A percentile compares a stretch with the other conserved stretches of the same genome.
Evolutionary conservation across 2,113 vertebrate genomes (phyloP).

Genomic region (Sinocyclocheilus grahami): DNA sequence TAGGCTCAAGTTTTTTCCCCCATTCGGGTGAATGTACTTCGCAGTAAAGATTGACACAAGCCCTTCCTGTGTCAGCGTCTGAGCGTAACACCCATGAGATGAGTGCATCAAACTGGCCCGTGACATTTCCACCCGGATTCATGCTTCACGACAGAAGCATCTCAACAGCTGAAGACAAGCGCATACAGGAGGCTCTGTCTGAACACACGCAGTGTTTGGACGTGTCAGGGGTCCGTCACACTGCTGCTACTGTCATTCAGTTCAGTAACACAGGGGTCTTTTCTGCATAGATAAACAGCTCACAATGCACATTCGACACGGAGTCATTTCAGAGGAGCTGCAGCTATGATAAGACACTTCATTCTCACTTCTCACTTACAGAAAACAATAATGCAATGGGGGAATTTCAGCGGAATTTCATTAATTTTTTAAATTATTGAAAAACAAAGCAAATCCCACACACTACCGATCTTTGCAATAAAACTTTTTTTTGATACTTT

Average conservation of each 20-base stretch:
- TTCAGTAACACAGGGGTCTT: conserved; percentile 43
- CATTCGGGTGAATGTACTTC: conserved; percentile 14
- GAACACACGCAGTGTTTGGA: not conserved
- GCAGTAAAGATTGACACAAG: conserved; percentile 16
- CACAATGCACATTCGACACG: not conserved
- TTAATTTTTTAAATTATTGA: too few relatives aligned
- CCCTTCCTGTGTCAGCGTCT: not conserved
- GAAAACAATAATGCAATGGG: not conserved
- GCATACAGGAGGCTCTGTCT: not conserved
- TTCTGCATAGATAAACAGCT: not conserved
- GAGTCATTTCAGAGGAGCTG: not conserved
- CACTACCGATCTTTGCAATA: too few relatives aligned
- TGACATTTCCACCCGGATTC: not conserved
- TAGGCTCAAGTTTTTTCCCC: conserved; percentile 47
- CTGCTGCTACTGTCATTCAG: conserved; percentile 60
- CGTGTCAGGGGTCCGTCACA: conserved; percentile 3
- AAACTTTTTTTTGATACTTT: too few relatives aligned
- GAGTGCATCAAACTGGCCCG: not conserved
- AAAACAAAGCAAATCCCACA: too few relatives aligned
- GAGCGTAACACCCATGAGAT: not conserved
- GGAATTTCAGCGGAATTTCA: not conserved
- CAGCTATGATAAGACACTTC: not conserved
- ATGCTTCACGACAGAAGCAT: too few relatives aligned
- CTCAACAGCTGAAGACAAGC: not conserved
- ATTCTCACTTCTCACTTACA: not conserved